Evolutionary conservation across 1,140 invertebrate genomes (phyloP).

Genomic region (Cydia amplana): DNA sequence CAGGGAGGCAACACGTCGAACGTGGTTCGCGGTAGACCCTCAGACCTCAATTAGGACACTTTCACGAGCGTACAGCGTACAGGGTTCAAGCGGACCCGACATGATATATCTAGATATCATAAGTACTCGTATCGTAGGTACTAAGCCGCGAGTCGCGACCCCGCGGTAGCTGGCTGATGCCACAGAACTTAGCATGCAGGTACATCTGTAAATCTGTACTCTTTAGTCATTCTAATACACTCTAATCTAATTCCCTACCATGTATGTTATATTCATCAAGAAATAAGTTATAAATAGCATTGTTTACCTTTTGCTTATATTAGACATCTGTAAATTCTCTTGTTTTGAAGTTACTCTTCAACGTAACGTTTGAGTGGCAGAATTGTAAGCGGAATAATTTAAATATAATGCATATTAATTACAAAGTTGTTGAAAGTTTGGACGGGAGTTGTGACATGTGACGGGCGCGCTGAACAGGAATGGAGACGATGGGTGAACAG

Average conservation of each 20-base stretch:
- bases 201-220: no score
- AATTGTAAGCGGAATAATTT: background rate
- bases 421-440: background rate
- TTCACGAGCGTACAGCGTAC: no score
- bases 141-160: no score
- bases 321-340: constrained; percentile 6
- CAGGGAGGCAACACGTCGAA: no score
- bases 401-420: constrained; percentile 9
- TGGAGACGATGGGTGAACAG: constrained; percentile 12
- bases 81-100: no score
- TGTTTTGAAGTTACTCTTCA: background rate
- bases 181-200: no score
- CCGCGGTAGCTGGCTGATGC: no score
- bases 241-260: background rate
- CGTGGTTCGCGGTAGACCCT: no score
- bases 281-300: background rate
- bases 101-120: no score
- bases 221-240: no score
- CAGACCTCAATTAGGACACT: no score
- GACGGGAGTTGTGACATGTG: constrained; percentile 8
- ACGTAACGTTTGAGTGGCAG: background rate
- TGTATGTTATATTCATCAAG: background rate
- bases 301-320: background rate
- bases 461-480: background rate
- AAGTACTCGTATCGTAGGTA: no score